These are phyloP conservation scores for Cinclus mexicanus DNA, from an alignment of 2,113 vertebrate species.

Conservation along the genomic window DNA sequence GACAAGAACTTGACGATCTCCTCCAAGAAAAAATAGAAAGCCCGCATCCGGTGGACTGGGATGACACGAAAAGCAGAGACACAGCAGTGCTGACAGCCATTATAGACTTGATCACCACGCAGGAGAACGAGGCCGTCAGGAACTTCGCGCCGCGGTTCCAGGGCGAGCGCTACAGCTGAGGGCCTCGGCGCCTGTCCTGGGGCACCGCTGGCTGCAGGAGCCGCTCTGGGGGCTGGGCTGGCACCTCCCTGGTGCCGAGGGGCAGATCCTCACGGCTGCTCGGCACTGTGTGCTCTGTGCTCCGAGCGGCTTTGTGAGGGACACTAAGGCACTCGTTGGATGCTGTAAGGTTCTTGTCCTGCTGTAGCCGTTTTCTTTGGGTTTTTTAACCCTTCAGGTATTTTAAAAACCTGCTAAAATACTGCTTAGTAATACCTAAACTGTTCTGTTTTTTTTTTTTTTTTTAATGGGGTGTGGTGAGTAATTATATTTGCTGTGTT, in stretches of 20 bases:
- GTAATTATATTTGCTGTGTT: neutral
- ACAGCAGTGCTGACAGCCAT: slow-evolving; percentile 94
- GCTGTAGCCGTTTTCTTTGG: neutral
- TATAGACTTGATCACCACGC: slow-evolving; percentile 94
- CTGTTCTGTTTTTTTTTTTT: neutral
- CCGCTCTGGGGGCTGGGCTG: too few species aligned
- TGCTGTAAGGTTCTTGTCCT: neutral
- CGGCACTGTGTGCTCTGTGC: neutral
- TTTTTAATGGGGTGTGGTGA: neutral
- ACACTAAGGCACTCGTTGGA: neutral
- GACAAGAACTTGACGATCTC: slow-evolving; percentile 87
- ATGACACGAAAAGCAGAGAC: slow-evolving; percentile 83
- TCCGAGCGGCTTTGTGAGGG: neutral
- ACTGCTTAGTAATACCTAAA: neutral
- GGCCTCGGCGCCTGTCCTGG: too few species aligned
- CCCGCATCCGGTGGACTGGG: slow-evolving; percentile 93
- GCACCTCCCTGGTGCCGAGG: too few species aligned
- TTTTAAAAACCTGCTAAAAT: slow-evolving; percentile 9
- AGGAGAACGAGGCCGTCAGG: slow-evolving; percentile 78
- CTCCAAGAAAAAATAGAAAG: slow-evolving; percentile 91
- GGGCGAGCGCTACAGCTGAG: slow-evolving; percentile 73
- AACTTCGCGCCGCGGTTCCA: slow-evolving; percentile 74
- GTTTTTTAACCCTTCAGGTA: neutral
- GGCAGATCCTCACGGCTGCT: too few species aligned
- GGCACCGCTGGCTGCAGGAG: too few species aligned